Conservation (phyloP, 1,140 invertebrate species). For the Drosophila cardini region DNA sequence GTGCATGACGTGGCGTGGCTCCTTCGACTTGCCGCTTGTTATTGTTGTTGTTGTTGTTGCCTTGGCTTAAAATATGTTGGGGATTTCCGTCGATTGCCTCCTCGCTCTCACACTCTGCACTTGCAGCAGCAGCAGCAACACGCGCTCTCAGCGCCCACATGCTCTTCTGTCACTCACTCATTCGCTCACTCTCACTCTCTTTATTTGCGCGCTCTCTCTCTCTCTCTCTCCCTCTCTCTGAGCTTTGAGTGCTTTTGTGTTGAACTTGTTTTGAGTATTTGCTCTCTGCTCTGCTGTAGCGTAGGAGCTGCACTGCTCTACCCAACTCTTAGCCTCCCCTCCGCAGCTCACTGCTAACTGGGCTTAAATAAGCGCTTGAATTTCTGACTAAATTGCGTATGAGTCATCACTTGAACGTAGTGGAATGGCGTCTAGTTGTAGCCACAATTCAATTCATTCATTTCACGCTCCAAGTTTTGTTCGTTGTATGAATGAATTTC, state of each 20-base stretch:
- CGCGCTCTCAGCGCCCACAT: neutral
- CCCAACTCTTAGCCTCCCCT: neutral
- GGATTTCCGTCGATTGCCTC: slow-evolving; percentile 39
- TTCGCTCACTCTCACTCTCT: slow-evolving; percentile 1
- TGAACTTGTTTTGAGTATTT: slow-evolving; percentile 30
- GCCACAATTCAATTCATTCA: slow-evolving; percentile 68
- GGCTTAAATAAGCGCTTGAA: slow-evolving; percentile 75
- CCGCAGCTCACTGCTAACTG: slow-evolving; percentile 37
- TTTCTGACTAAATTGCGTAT: slow-evolving; percentile 72
- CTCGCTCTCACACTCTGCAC: slow-evolving; percentile 3
- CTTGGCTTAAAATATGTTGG: slow-evolving; percentile 39
- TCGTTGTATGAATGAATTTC: slow-evolving; percentile 63
- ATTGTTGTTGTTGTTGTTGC: slow-evolving; percentile 20
- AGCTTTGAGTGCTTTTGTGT: slow-evolving; percentile 32
- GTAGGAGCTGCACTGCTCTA: slow-evolving; percentile 50
- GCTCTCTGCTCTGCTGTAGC: slow-evolving; percentile 19
- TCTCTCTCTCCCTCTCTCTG: slow-evolving; percentile 13
- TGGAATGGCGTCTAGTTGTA: slow-evolving; percentile 47
- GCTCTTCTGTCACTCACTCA: slow-evolving; percentile 10
- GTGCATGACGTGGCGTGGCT: slow-evolving; percentile 43
- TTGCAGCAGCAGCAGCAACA: neutral
- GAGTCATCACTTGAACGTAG: slow-evolving; percentile 62
- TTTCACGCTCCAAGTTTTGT: slow-evolving; percentile 38
- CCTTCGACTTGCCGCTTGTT: slow-evolving; percentile 24
- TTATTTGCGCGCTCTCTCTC: slow-evolving; percentile 17